A percentile compares a stretch with the other conserved stretches of the same genome.
phyloP scores from a whole-genome alignment of 2,888 invertebrate genomes.

The Lagria hirta region DNA sequence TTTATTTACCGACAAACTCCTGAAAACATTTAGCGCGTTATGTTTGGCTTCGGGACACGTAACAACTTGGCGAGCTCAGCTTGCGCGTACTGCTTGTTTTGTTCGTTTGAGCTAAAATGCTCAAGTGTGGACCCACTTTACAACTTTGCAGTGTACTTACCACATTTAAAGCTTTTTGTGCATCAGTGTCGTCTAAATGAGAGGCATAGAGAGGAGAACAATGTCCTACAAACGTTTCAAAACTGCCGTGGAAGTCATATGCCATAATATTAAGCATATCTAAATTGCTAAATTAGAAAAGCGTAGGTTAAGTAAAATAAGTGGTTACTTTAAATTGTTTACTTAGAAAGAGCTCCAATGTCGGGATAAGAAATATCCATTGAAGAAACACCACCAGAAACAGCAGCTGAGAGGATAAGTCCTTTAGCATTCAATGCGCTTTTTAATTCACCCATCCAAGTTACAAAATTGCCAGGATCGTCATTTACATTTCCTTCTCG shows the following conservation, averaged over 20 bases:
- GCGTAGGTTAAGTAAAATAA: not conserved
- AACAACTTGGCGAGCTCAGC: too few relatives aligned
- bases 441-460: conserved; percentile 38
- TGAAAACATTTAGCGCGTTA: too few relatives aligned
- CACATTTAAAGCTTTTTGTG: conserved; percentile 31
- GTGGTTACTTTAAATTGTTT: not conserved
- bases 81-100: too few relatives aligned
- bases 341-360: conserved; percentile 32
- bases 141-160: conserved; percentile 27
- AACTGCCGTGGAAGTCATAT: conserved; percentile 67
- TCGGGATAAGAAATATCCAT: conserved; percentile 39
- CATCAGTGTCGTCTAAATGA: conserved; percentile 47
- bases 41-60: too few relatives aligned
- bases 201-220: conserved; percentile 64
- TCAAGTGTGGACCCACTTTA: too few relatives aligned
- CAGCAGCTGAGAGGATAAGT: conserved; percentile 40
- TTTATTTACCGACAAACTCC: too few relatives aligned
- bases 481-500: conserved; percentile 11
- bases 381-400: conserved; percentile 37
- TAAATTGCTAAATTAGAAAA: conserved; percentile 31
- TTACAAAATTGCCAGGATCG: conserved; percentile 35
- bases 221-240: conserved; percentile 65
- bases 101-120: too few relatives aligned
- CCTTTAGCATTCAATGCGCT: conserved; percentile 34
- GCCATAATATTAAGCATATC: conserved; percentile 53